Evolutionary conservation across 1,140 invertebrate species (phyloP).

Genomic region (Amyelois transitella): DNA sequence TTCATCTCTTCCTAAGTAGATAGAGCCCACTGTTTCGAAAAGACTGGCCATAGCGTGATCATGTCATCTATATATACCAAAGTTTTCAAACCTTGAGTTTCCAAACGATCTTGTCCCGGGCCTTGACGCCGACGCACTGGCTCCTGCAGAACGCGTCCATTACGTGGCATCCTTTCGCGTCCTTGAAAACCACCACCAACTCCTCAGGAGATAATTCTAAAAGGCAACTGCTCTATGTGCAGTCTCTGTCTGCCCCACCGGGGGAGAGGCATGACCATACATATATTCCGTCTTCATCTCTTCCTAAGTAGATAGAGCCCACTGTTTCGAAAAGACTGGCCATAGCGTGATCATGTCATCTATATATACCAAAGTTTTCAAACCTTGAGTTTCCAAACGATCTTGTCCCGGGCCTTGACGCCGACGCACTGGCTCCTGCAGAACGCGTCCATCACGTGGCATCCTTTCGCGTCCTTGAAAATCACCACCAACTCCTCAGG

Average conservation of each 20-base stretch:
- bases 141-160: constrained; percentile 85
- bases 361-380: too few relatives aligned
- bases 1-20: too few relatives aligned
- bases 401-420: constrained; percentile 84
- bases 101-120: constrained; percentile 81
- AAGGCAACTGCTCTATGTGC: too few relatives aligned
- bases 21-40: too few relatives aligned
- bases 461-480: constrained; percentile 85
- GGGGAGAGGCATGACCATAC: too few relatives aligned
- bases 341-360: too few relatives aligned
- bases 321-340: too few relatives aligned
- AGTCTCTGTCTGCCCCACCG: too few relatives aligned
- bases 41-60: too few relatives aligned
- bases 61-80: too few relatives aligned
- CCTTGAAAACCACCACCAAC: constrained; percentile 78
- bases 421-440: constrained; percentile 83
- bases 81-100: constrained; percentile 79
- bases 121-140: constrained; percentile 84
- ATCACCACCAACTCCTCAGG: constrained; percentile 77
- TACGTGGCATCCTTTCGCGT: constrained; percentile 88
- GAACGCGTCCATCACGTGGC: constrained; percentile 86
- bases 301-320: too few relatives aligned
- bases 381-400: constrained; percentile 81
- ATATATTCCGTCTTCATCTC: too few relatives aligned
- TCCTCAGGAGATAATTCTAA: constrained; percentile 77